phyloP scores from a whole-genome alignment of 1,140 invertebrate genomes.

The Psilanteris sp. region DNA sequence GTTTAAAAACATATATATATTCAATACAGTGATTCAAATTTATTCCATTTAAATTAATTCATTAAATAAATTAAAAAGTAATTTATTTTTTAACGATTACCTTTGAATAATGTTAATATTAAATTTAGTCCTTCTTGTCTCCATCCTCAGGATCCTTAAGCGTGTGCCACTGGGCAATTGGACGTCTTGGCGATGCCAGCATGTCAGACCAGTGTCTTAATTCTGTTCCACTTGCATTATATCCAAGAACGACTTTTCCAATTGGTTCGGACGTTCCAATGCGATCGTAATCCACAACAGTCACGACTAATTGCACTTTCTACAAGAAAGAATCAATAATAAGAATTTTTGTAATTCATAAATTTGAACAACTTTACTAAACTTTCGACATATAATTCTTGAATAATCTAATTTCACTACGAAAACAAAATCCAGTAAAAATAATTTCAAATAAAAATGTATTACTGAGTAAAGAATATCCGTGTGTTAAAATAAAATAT shows the following conservation, averaged over 20 bases:
- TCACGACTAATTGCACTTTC: constrained; percentile 99
- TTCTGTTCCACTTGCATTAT: constrained; percentile 98
- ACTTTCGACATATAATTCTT: background rate
- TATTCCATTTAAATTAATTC: no score
- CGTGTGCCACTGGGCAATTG: constrained; percentile 99
- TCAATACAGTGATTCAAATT: no score
- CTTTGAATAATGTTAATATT: constrained; percentile 57
- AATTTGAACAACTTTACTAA: background rate
- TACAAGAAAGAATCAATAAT: constrained; percentile 77
- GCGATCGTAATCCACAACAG: constrained; percentile 99
- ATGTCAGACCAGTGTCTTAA: constrained; percentile 99
- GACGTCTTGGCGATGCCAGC: constrained; percentile 97
- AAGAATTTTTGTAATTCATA: constrained; percentile 2
- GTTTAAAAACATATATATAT: no score
- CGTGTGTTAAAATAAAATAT: background rate
- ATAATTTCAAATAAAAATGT: background rate
- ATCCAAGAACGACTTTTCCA: constrained; percentile 97
- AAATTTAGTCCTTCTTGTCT: constrained; percentile 91
- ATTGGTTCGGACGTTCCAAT: constrained; percentile 99
- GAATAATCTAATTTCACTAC: no score
- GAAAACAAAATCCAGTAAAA: no score
- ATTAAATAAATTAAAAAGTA: no score
- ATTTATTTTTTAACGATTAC: no score
- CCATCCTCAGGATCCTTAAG: constrained; percentile 97
- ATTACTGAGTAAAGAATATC: background rate